These are phyloP conservation scores for Rhadinocentrus ornatus DNA, from an alignment of 2,797 vertebrate genomes.

Conservation along the genomic window DNA sequence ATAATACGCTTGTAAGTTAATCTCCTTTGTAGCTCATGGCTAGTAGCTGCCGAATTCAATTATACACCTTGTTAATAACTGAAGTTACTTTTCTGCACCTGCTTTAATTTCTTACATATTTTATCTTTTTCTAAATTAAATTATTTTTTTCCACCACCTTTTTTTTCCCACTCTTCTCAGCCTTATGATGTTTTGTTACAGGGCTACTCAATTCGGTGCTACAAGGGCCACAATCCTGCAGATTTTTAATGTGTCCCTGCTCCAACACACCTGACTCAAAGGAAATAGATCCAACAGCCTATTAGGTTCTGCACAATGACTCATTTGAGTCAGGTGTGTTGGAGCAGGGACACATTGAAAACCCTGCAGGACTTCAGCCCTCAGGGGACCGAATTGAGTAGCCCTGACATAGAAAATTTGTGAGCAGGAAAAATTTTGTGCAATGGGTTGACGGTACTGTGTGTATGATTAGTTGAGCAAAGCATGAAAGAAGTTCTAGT, in stretches of 20 bases:
- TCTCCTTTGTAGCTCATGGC: constrained; percentile 59
- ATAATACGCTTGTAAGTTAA: constrained; percentile 63
- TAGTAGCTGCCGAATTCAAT: constrained; percentile 59
- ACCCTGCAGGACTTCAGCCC: too few relatives aligned
- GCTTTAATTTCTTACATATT: constrained; percentile 37
- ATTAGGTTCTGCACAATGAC: too few relatives aligned
- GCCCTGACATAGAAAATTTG: background rate
- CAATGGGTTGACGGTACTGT: background rate
- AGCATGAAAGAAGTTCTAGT: background rate
- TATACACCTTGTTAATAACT: constrained; percentile 63
- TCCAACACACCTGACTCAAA: too few relatives aligned
- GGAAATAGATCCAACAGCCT: too few relatives aligned
- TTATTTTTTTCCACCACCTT: constrained; percentile 1
- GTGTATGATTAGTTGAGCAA: background rate
- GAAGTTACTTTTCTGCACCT: constrained; percentile 40
- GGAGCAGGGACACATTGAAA: too few relatives aligned
- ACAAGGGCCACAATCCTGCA: too few relatives aligned
- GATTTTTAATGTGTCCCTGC: too few relatives aligned
- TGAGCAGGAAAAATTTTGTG: constrained; percentile 10
- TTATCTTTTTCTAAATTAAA: background rate
- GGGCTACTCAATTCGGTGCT: too few relatives aligned
- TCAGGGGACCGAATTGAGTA: too few relatives aligned
- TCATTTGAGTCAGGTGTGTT: too few relatives aligned
- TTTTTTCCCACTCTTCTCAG: constrained; percentile 15
- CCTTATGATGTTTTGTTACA: background rate